phyloP scores from a whole-genome alignment of 2,797 vertebrate genomes.

The Limnodromus scolopaceus region DNA sequence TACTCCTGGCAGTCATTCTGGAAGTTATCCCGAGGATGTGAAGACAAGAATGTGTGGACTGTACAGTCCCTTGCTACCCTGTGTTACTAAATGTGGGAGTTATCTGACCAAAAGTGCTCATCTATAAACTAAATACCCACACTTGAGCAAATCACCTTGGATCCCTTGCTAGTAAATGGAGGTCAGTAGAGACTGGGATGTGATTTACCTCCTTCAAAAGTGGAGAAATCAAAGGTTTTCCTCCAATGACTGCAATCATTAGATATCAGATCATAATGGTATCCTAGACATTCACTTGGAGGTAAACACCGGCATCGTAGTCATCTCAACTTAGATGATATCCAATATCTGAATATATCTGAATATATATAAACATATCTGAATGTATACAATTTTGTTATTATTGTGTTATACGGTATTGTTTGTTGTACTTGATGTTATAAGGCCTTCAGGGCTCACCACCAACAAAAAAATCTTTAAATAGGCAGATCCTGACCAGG shows the following conservation, averaged over 20 bases:
- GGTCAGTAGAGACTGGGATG: neutral
- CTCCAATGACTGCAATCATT: neutral
- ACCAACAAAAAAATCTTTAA: neutral
- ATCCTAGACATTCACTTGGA: neutral
- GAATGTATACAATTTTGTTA: neutral
- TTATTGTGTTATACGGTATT: neutral
- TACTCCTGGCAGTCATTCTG: neutral
- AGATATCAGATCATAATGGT: neutral
- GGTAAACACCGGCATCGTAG: accelerated
- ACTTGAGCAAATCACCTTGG: neutral
- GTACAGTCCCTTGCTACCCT: neutral
- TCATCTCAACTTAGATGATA: neutral
- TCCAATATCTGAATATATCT: neutral
- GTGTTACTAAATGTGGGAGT: neutral
- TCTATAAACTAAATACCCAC: neutral
- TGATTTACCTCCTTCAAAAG: neutral
- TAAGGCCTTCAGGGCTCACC: neutral
- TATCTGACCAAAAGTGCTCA: neutral
- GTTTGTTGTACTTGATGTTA: neutral
- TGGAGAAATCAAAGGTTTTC: neutral
- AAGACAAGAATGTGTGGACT: neutral
- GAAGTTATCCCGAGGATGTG: neutral
- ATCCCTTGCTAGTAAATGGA: neutral
- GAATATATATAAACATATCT: too few species aligned
- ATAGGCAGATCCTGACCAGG: neutral